Evolutionary conservation across 2,797 vertebrate genomes (phyloP).

Genomic region (Myotis planiceps): DNA sequence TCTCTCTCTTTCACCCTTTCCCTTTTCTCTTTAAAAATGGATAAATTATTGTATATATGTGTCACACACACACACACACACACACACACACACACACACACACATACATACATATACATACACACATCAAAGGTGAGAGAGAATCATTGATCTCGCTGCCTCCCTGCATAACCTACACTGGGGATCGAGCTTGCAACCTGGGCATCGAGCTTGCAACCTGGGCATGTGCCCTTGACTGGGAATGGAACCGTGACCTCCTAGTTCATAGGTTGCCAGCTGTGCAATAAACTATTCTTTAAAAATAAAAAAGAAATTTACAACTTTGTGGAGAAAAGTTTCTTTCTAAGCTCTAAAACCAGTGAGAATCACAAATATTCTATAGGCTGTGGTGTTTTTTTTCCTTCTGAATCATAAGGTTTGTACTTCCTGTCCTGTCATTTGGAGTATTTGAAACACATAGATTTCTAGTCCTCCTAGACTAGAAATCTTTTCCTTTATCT

Average conservation of each 20-base stretch:
- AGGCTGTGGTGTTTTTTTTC: neutral
- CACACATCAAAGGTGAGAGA: too few relatives aligned
- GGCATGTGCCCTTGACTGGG: too few relatives aligned
- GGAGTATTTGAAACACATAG: neutral
- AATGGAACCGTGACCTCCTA: too few relatives aligned
- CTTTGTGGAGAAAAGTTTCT: constrained; percentile 5
- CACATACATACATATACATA: too few relatives aligned
- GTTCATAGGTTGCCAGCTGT: too few relatives aligned
- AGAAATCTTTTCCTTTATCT: neutral
- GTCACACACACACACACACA: too few relatives aligned
- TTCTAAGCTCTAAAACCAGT: neutral
- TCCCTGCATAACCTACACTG: too few relatives aligned
- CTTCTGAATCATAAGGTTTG: neutral
- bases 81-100: too few relatives aligned
- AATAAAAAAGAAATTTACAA: constrained; percentile 34
- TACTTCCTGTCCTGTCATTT: neutral
- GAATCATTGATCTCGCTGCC: too few relatives aligned
- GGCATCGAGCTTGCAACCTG: too few relatives aligned
- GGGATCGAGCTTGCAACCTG: too few relatives aligned
- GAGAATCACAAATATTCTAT: neutral
- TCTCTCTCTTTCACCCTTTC: neutral
- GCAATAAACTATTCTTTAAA: too few relatives aligned
- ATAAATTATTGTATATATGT: neutral
- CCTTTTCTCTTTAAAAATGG: neutral
- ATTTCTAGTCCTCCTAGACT: neutral